A percentile compares a stretch with the other conserved stretches of the same genome.
These are phyloP conservation scores for Helicoverpa armigera DNA, from an alignment of 1,140 invertebrate species.

Conservation along the genomic window DNA sequence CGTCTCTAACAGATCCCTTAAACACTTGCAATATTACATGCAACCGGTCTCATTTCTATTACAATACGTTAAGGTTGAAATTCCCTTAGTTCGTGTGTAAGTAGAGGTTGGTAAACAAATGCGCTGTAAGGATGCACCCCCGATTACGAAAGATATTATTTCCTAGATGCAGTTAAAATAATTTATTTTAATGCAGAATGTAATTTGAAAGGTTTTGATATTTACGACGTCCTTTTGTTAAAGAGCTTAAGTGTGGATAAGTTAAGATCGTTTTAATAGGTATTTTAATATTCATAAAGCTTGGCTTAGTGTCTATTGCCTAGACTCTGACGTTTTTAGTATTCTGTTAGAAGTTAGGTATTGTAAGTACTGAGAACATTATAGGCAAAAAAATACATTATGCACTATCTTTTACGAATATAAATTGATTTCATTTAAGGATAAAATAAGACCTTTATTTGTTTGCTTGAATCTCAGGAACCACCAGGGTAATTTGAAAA, in stretches of 20 bases:
- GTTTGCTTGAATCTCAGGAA: no score
- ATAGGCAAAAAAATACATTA: no score
- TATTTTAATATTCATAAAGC: no score
- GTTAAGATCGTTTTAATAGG: no score
- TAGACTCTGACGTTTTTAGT: background rate
- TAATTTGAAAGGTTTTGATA: constrained; percentile 56
- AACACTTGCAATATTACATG: constrained; percentile 47
- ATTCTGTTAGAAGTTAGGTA: no score
- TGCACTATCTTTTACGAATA: no score
- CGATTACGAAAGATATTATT: constrained; percentile 71
- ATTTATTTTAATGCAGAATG: constrained; percentile 58
- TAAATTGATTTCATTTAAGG: no score
- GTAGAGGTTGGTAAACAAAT: background rate
- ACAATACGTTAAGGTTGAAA: constrained; percentile 2
- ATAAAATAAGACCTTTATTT: no score
- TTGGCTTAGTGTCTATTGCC: background rate
- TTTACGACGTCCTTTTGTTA: background rate
- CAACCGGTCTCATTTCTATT: constrained; percentile 18
- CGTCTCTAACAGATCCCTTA: constrained; percentile 50
- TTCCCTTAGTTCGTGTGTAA: background rate
- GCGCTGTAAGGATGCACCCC: constrained; percentile 45
- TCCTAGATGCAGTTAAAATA: constrained; percentile 62
- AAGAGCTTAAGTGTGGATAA: background rate
- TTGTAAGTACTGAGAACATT: no score
- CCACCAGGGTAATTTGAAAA: no score